Evolutionary conservation across 2,888 invertebrate genomes (phyloP), one percentile per base, ranked within the genome.

Genomic region (Brachyptera risi): DNA sequence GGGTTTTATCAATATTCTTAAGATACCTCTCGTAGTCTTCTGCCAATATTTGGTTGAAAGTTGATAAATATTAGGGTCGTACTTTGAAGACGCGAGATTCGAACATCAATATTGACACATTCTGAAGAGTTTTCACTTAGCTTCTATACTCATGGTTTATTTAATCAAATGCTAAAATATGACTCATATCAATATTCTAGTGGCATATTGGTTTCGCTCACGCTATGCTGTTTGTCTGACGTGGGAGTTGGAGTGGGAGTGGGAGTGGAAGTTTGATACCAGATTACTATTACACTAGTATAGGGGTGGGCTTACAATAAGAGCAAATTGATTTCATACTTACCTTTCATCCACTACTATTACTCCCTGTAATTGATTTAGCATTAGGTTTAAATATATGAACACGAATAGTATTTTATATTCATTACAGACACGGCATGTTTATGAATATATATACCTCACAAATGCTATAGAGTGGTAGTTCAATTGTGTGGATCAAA

Each of bases 131-230:
- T 54, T 54, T 54, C 54, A 54, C 54, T 54, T 54, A 54, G 54
- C 21, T 4, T n/a, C 40, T n/a, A 23, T 24, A 51, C 54, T 31
- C 23, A 37, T 54, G 35, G 37, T 31, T 37, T 54, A 54, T 54
- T 54, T 54, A 54, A 54, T 54, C 54, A 54, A 54, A 54, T 54
- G 54, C 35, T 54, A 54, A 54, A 54, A 54, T 54, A 54, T 54
- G 54, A 54, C 37, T 54, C 54, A 54, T 54, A 54, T 54, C 54
- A 54, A 54, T 23, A 54, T 37, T 54, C 54, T 54, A 37, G 5
- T 37, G 21, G 50, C 15, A 54, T 35, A 54, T 54, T 54, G 37
- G 37, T 37, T 19, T 17, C 54, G 3, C 37, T 17, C 54, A 54
- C 54, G 54, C 54, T 4, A 47, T 1, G 21, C 11, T 2, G 21